Base-by-base conservation (phyloP, 2,113 vertebrate species). In the Hyaena hyaena region DNA sequence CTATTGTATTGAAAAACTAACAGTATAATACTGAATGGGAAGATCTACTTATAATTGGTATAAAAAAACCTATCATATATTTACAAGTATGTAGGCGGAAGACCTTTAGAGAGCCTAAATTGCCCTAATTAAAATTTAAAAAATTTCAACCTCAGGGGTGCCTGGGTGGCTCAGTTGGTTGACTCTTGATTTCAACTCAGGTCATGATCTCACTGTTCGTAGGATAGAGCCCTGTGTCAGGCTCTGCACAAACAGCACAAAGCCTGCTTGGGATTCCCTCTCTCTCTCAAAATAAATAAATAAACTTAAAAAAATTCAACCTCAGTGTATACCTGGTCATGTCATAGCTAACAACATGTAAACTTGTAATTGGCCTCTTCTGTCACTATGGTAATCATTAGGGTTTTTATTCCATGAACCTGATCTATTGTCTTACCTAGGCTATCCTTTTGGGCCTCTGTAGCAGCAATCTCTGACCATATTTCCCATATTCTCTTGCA, bases 51-150 rank as follows among this genome's bases (percentile, higher is more conserved):
- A 92, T 96, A 95, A 88, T 24, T 84, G 53, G 24, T 26, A 77
- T 43, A 24, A 77, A 97, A 96, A 88, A 69, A 68, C 31, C 26
- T 86, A 14, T 81, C 17, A 45, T 89, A 92, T 66, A 0, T 7
- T 88, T 84, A 0, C 7, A 93, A 80, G 93, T 17, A 69, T 10
- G 23, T 4, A 16, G 81, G n/a, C 79, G 45, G 83, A 95, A 95
- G 69, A 5, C 33, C 28, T 91, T 48, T 74, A 80, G 2, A 88
- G 39, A 96, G 84, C 24, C 80, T 84, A 90, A 69, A 88, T 76
- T 76, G 58, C 43, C 43, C 58, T 55, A 83, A 80, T 92, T 95
- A 92, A 92, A 95, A 81, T 81, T 48, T 48, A 10, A 50, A 74
- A 61, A 69, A 53, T 53, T 61, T 61, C 58, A 61, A 61, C 21